phyloP scores from a whole-genome alignment of 1,140 invertebrate species.

The Drosophila obscura region DNA sequence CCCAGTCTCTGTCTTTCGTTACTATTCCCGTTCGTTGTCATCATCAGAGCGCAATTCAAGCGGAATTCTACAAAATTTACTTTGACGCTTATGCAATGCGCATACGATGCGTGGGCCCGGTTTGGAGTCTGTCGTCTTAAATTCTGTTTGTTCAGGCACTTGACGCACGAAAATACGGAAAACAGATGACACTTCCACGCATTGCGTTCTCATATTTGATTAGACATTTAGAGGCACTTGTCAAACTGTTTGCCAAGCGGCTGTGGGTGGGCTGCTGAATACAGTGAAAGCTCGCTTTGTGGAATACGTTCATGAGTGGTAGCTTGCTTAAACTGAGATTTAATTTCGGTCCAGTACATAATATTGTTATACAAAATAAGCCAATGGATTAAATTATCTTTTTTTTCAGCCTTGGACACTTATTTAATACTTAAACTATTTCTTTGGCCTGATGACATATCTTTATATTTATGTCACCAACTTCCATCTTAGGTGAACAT shows the following conservation, averaged over 20 bases:
- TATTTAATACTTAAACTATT: no score
- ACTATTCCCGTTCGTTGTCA: slow-evolving; percentile 40
- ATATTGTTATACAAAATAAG: no score
- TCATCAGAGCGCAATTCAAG: slow-evolving; percentile 72
- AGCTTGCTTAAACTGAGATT: no score
- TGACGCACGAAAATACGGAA: slow-evolving; percentile 7
- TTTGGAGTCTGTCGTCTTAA: slow-evolving; percentile 10
- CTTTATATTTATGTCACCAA: no score
- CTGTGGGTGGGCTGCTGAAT: no score
- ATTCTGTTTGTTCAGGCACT: slow-evolving; percentile 39
- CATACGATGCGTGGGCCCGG: slow-evolving; percentile 53
- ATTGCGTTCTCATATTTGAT: slow-evolving; percentile 47
- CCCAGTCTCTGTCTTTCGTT: slow-evolving; percentile 2
- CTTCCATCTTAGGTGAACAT: no score
- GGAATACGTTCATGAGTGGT: no score
- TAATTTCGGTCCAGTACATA: no score
- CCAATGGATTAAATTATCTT: no score
- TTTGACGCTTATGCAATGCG: slow-evolving; percentile 74
- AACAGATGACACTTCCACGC: background rate
- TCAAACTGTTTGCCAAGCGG: slow-evolving; percentile 6
- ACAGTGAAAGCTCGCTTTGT: no score
- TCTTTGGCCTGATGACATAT: no score
- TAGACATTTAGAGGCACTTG: slow-evolving; percentile 50
- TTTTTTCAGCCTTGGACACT: no score
- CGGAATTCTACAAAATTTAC: slow-evolving; percentile 69